Base-by-base conservation (phyloP, 2,797 vertebrate genomes). In the Tiaroga cobitis region DNA sequence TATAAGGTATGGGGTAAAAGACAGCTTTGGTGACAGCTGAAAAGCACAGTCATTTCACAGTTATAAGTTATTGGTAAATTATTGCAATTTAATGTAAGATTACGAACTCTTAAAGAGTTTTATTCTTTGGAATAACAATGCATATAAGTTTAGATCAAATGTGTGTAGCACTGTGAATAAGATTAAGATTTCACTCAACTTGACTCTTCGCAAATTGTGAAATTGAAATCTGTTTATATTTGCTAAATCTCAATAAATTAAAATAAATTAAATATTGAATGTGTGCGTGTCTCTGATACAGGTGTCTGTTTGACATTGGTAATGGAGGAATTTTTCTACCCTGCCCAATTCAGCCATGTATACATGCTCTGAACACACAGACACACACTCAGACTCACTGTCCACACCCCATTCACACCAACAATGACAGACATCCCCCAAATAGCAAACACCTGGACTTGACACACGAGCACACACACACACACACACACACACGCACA, bases 341-440 rank as follows among this genome's bases (percentile, higher is more conserved):
- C 49, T 56, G 11, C 74, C 61, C 65, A 78, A 24, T 69, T 79
- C 21, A 70, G 15, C 83, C 92, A 92, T 91, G 90, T 43, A 79
- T 81, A 86, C 89, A 78, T 69, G 74, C 73, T 18, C 65, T 78
- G 19, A 70, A 43, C 92, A 92, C 91, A 91, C 90, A 91, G 90
- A 91, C 76, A 85, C 87, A 61, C 85, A 69, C 72, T 79, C 46
- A 80, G 37, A 86, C 63, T 68, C 68, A 80, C 43, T 16, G 72
- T 77, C 86, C 37, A 87, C 76, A 89, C 86, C 89, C 91, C 87
- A 91, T 78, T 91, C 93, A 92, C 91, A 90, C 90, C 87, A 93
- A 83, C 86, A 96, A 92, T 96, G 96, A 97, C 96, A 96, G 96
- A 97, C 95, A 96, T 94, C 93, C 95, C 93, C 94, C 94, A 96